Percentiles rank a stretch among this genome's conserved stretches.
These are phyloP conservation scores for Drosophila aldrichi DNA, from an alignment of 2,888 invertebrate genomes.

Conservation along the genomic window DNA sequence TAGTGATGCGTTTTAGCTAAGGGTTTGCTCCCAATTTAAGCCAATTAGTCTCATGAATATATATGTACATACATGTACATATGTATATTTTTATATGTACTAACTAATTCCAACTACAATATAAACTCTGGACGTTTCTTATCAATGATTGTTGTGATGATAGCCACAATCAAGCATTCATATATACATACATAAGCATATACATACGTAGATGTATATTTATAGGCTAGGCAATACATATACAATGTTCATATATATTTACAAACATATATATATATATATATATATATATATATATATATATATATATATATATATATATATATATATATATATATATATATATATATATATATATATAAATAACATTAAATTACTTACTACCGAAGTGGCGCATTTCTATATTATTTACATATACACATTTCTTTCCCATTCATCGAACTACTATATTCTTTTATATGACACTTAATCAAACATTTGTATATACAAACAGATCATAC, in stretches of 20 bases:
- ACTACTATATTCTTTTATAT: constrained; percentile 27
- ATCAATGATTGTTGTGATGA: constrained; percentile 3
- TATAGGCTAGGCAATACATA: background rate
- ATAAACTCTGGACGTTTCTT: background rate
- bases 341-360: background rate
- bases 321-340: background rate
- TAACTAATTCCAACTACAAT: background rate
- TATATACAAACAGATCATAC: constrained; percentile 36
- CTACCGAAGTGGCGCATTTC: constrained; percentile 22
- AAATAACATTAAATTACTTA: constrained; percentile 24
- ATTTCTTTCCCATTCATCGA: constrained; percentile 21
- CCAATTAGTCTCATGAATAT: constrained; percentile 12
- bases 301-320: background rate
- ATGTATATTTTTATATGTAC: background rate
- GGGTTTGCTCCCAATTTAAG: constrained; percentile 8
- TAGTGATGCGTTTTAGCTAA: constrained; percentile 1
- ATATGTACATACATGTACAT: background rate
- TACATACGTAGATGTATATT: background rate
- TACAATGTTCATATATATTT: background rate
- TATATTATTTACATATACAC: constrained; percentile 31
- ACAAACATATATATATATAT: background rate
- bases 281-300: background rate
- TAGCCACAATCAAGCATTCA: background rate
- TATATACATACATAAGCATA: background rate
- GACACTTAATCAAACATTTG: constrained; percentile 35